Evolutionary conservation across 2,113 vertebrate species (phyloP), one percentile per base, ranked within the genome.

Genomic region (Holacanthus passer): DNA sequence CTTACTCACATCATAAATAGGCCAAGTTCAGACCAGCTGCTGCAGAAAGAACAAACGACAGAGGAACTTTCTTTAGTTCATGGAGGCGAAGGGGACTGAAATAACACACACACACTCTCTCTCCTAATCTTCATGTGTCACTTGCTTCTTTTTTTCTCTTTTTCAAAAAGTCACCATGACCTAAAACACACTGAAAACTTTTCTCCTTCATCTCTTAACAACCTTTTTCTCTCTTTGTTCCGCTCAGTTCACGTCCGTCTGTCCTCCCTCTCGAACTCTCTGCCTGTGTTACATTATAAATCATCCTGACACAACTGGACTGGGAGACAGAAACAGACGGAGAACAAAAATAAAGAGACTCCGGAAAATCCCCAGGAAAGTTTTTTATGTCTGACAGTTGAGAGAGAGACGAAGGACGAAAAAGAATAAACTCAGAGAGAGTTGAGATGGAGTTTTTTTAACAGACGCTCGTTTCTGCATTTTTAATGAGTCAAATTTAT

Each of bases 261-360:
- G 60, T 41, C 59, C 29, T n/a, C 3, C 17, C 62, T 29, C 39
- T 24, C 24, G 19, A 7, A 29, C 72, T 50, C 52, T 20, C 55
- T 6, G 32, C 66, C 29, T 9, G 47, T 17, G 62, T 58, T 35
- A 1, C 13, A 1, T 72, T 20, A 88, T 91, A 83, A 91, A 91
- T 91, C 89, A 87, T 87, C 74, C 77, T 87, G 85, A 89, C 82
- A 89, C 50, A 64, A 82, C 65, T 66, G 29, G 55, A 71, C 67
- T 80, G 73, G 13, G 47, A 58, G 60, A 29, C 47, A 20, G 58
- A 79, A 74, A 76, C 35, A 35, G 17, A 37, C 20, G 62, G 1
- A 48, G 35, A 70, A 53, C 39, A 48, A 43, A 65, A 20, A 20
- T 22, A 37, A 73, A 71, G 31, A 12, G 47, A 73, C 41, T 41